Percentiles rank a stretch among this genome's conserved stretches.
phyloP scores from a whole-genome alignment of 1,140 invertebrate genomes.

The Zaprionus nigranus region DNA sequence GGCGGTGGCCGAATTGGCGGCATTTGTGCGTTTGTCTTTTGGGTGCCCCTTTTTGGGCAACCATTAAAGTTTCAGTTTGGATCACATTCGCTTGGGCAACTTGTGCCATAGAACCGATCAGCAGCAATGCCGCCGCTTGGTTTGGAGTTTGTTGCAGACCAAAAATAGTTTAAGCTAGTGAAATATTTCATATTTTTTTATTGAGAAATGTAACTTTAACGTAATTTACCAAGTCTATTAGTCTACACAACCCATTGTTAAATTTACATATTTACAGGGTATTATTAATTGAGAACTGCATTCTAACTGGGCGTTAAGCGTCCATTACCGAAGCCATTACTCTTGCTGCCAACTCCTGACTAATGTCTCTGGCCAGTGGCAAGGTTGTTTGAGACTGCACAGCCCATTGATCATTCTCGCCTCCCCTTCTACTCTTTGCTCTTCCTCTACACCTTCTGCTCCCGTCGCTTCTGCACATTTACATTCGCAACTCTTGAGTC shows the following conservation, averaged over 20 bases:
- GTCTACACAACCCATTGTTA: not conserved
- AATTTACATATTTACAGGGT: constrained; percentile 22
- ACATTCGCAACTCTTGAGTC: constrained; percentile 16
- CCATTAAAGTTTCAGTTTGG: constrained; percentile 52
- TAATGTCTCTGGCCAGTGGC: constrained; percentile 36
- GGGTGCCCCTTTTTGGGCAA: constrained; percentile 66
- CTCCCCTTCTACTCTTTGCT: not conserved
- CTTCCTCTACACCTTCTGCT: not conserved
- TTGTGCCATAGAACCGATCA: constrained; percentile 29
- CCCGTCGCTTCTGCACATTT: not conserved
- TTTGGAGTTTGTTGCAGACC: constrained; percentile 2
- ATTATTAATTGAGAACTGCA: constrained; percentile 2
- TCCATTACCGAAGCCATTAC: constrained; percentile 36
- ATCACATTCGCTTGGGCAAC: constrained; percentile 40
- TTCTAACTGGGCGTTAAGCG: constrained; percentile 29
- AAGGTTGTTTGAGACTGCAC: constrained; percentile 21
- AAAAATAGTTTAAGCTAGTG: constrained; percentile 44
- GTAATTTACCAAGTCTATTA: too few relatives aligned
- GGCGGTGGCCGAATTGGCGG: constrained; percentile 57
- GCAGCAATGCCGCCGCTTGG: constrained; percentile 56
- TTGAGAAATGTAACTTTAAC: too few relatives aligned
- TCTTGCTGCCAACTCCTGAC: constrained; percentile 26
- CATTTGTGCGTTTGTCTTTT: constrained; percentile 66
- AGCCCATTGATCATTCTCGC: constrained; percentile 34
- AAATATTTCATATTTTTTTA: not conserved